Evolutionary conservation across 2,113 vertebrate genomes (phyloP).

Genomic region (Arvicanthis niloticus): DNA sequence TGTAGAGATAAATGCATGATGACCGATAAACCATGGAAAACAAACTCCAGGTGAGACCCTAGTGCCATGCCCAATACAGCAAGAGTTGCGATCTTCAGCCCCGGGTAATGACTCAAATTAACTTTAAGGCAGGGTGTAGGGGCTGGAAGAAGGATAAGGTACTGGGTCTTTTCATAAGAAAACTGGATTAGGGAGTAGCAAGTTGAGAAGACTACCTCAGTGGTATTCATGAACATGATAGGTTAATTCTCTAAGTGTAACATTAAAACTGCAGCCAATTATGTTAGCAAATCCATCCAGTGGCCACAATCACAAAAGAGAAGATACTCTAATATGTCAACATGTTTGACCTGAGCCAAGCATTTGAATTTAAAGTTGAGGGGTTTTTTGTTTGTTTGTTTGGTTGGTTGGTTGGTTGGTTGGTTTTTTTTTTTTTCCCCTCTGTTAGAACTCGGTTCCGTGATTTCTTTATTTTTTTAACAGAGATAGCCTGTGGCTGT

Average conservation of each 20-base stretch:
- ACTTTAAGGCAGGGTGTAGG: neutral
- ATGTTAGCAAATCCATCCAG: neutral
- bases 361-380: conserved; percentile 6
- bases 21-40: conserved; percentile 64
- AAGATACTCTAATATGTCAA: conserved; percentile 18
- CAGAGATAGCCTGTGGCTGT: neutral
- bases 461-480: conserved; percentile 47
- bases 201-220: neutral
- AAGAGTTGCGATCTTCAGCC: conserved; percentile 55
- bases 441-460: neutral
- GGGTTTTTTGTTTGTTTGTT: too few species aligned
- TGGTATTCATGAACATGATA: neutral
- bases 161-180: neutral
- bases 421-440: neutral
- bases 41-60: conserved; percentile 43
- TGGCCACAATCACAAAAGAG: neutral
- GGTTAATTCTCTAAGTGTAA: neutral
- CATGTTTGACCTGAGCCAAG: neutral
- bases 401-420: too few species aligned
- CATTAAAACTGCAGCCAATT: neutral
- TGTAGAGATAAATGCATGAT: conserved; percentile 30
- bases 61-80: neutral
- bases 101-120: neutral
- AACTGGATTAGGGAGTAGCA: neutral
- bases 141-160: neutral